Conservation (phyloP, 2,113 vertebrate species). For the Baryphthengus martii region DNA sequence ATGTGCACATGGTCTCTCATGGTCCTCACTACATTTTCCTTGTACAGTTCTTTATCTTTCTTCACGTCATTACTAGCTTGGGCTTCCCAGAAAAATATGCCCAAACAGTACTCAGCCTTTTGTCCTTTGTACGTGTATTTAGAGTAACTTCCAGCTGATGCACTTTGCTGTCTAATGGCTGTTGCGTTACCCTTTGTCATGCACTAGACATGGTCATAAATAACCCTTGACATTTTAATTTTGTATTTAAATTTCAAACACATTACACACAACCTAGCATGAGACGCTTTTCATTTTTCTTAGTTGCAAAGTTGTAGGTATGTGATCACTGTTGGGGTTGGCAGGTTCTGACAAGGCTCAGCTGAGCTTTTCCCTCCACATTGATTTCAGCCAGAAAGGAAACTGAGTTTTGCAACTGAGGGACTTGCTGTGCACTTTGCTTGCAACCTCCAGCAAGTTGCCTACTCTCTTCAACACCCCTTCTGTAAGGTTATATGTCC, state of each 20-base stretch:
- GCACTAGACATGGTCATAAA: neutral
- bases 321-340: neutral
- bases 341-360: neutral
- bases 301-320: neutral
- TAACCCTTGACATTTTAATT: neutral
- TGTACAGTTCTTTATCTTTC: neutral
- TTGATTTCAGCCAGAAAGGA: neutral
- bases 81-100: neutral
- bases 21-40: neutral
- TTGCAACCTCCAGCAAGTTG: neutral
- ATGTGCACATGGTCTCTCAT: accelerated
- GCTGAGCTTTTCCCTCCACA: neutral
- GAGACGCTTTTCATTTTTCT: neutral
- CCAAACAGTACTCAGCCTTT: neutral
- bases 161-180: neutral
- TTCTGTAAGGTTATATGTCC: neutral
- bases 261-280: accelerated
- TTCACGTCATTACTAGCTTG: neutral
- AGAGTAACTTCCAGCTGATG: neutral
- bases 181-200: neutral
- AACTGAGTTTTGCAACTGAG: accelerated
- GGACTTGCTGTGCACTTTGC: neutral
- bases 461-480: neutral
- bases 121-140: neutral
- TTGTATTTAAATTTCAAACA: neutral